A percentile compares a stretch with the other conserved stretches of the same genome.
Conservation (phyloP, 92 coral and sea anemone genomes). For the Palythoa grandis region DNA sequence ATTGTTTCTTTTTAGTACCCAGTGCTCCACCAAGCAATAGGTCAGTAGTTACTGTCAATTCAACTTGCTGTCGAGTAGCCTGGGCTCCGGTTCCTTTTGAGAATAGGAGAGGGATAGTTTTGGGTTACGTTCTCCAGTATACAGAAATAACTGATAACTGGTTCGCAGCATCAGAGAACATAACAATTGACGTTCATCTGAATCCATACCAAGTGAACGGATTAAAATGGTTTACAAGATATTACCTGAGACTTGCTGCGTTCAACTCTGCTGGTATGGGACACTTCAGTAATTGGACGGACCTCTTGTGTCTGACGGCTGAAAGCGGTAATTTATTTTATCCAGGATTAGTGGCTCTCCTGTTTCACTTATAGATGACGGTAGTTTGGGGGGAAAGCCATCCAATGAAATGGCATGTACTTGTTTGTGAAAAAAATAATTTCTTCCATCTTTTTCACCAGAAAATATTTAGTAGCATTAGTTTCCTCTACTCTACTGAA, state of each 20-base stretch:
- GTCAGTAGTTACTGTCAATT: slow-evolving; percentile 18
- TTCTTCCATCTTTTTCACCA: too few relatives aligned
- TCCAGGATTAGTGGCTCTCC: too few relatives aligned
- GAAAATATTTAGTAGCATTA: too few relatives aligned
- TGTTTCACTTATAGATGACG: too few relatives aligned
- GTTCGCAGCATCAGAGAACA: not conserved
- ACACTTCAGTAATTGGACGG: not conserved
- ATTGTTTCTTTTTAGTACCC: slow-evolving; percentile 25
- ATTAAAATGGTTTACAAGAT: slow-evolving; percentile 44
- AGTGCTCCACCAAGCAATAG: slow-evolving; percentile 49
- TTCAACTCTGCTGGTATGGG: slow-evolving; percentile 49
- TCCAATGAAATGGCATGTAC: too few relatives aligned
- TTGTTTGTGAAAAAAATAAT: too few relatives aligned
- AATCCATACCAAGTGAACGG: slow-evolving; percentile 9
- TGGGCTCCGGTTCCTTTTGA: slow-evolving; percentile 43
- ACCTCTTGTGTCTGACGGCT: slow-evolving; percentile 38
- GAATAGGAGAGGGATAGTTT: slow-evolving; percentile 37
- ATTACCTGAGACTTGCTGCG: slow-evolving; percentile 44
- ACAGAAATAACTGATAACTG: not conserved
- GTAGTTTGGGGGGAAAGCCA: too few relatives aligned
- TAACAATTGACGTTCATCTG: not conserved
- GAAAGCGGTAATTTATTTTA: slow-evolving; percentile 39
- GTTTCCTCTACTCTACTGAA: not conserved
- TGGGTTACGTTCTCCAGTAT: slow-evolving; percentile 42
- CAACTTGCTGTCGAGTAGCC: slow-evolving; percentile 38